Evolutionary conservation across 2,113 vertebrate species (phyloP).

Genomic region (Oceanodroma tethys): DNA sequence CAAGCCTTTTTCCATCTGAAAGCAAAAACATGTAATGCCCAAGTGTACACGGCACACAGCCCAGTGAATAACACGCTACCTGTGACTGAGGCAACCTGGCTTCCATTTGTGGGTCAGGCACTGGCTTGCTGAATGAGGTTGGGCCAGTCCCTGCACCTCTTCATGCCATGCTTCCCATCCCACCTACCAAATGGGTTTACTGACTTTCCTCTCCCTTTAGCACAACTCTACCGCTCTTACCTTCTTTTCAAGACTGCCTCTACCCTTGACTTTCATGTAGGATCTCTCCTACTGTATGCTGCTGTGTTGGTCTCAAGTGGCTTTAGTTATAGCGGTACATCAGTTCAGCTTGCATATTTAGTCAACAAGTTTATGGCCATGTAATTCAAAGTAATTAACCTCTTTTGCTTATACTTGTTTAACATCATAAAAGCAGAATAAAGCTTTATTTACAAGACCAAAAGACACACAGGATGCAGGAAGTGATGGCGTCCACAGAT

Average conservation of each 20-base stretch:
- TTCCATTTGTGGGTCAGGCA: not conserved
- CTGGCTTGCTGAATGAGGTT: not conserved
- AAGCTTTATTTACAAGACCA: not conserved
- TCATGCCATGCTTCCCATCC: accelerated
- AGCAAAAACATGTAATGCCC: not conserved
- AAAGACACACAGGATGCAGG: not conserved
- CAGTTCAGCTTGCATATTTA: not conserved
- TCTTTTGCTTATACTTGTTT: not conserved
- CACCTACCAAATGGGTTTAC: not conserved
- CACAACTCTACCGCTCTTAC: not conserved
- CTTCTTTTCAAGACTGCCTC: not conserved
- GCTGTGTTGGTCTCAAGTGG: not conserved
- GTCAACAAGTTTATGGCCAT: not conserved
- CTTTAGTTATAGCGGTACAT: not conserved
- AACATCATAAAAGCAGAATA: not conserved
- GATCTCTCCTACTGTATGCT: not conserved
- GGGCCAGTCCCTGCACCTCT: not conserved
- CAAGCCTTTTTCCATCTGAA: not conserved
- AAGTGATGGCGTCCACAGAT: not conserved
- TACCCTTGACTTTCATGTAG: not conserved
- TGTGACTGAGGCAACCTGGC: not conserved
- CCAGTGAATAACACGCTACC: not conserved
- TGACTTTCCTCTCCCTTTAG: not conserved
- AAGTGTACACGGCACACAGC: not conserved
- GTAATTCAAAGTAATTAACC: not conserved